Base-by-base conservation (phyloP, 2,888 invertebrate genomes). In the Taenaris catops region DNA sequence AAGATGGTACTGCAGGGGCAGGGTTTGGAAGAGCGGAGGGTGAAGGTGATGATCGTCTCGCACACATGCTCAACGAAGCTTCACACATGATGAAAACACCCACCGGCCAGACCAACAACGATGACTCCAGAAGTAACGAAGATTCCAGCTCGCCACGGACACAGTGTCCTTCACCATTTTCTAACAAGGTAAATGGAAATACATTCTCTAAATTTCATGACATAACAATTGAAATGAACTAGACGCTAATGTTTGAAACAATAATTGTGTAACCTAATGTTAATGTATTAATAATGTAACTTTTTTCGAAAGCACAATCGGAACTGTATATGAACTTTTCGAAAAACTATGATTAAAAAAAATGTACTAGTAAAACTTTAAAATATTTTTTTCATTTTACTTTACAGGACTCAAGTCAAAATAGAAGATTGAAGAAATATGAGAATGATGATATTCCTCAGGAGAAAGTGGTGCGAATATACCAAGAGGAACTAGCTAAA, bases 391-490 rank as follows among this genome's bases (percentile, higher is more conserved):
- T 10, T 27, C 38, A 3, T 4, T 12, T 17, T 12, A 7, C 20
- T 28, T 11, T 31, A 8, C 69, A 87, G 83, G 92, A 92, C 35
- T 89, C 89, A 18, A 89, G 91, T 61, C 91, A 93, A 66, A 93
- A 91, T 58, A 89, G 93, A 69, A 90, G 93, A 68, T 84, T 94
- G 64, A 93, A 94, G 65, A 95, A 96, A 59, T 96, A 95, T 80
- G 95, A 95, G 74, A 95, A 96, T 78, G 96, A 95, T 74, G 97
- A 97, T 86, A 95, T 98, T 80, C 95, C 98, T 19, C 97, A 98
- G 68, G 98, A 99, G 67, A 97, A 97, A 78, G 96, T 98, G 58
- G 93, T 95, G 21, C 91, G 96, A 61, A 96, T 98, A 61, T 98
- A 98, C 69, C 97, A 98, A 62, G 97, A 97, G 66, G 97, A 98